These are phyloP conservation scores for Apocrypta bakeri DNA, from an alignment of 1,140 invertebrate genomes.

Conservation along the genomic window DNA sequence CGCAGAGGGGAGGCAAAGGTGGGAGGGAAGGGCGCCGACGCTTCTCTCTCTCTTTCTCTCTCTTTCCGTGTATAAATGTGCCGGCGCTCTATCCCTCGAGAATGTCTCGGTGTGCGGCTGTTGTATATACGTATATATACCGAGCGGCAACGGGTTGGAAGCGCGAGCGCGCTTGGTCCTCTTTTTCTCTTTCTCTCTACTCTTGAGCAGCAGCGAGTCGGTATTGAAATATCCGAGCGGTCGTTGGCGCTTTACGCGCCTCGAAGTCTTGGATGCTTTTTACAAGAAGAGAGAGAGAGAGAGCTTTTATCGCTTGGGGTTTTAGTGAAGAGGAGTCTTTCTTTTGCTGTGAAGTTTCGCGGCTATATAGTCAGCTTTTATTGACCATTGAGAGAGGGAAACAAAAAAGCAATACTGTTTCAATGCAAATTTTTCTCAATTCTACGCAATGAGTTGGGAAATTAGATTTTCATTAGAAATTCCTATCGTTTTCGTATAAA, in stretches of 20 bases:
- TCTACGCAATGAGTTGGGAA: no score
- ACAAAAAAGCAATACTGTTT: background rate
- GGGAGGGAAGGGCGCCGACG: slow-evolving; percentile 54
- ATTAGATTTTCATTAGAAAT: no score
- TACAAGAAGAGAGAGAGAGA: background rate
- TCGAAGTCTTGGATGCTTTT: background rate
- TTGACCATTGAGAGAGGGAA: background rate
- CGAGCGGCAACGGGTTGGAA: slow-evolving; percentile 1
- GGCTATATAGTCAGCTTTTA: background rate
- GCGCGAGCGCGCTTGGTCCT: slow-evolving; percentile 18
- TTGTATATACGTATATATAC: slow-evolving; percentile 31
- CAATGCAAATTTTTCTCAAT: background rate
- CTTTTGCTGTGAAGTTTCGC: background rate
- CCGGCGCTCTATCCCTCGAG: slow-evolving; percentile 72
- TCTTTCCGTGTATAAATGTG: slow-evolving; percentile 70
- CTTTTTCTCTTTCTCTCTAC: slow-evolving; percentile 44
- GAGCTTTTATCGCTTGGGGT: background rate
- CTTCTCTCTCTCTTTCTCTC: slow-evolving; percentile 53
- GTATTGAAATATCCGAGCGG: slow-evolving; percentile 19
- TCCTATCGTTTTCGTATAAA: no score
- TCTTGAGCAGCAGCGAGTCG: background rate
- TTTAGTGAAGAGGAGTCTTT: background rate
- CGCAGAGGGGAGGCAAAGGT: slow-evolving; percentile 52
- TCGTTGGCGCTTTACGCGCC: background rate
- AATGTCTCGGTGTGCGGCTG: slow-evolving; percentile 56